Percentiles rank a stretch among this genome's conserved stretches.
phyloP scores from a whole-genome alignment of 53 echinoderm and acorn worm species.

The Henricia sp. region DNA sequence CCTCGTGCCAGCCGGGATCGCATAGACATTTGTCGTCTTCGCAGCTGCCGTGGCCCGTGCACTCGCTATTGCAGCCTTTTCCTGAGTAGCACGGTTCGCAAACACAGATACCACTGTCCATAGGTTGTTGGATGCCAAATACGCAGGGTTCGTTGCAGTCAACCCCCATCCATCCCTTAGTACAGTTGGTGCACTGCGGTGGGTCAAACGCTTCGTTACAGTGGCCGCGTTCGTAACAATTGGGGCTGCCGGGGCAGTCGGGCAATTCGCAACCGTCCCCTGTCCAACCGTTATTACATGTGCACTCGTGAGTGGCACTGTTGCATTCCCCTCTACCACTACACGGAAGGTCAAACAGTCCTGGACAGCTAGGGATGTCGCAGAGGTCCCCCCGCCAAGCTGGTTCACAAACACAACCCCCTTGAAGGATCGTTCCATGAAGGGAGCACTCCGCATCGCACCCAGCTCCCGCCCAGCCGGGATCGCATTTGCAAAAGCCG shows the following conservation, averaged over 20 bases:
- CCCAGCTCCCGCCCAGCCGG: slow-evolving; percentile 82
- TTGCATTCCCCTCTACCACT: slow-evolving; percentile 91
- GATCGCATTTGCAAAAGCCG: slow-evolving; percentile 77
- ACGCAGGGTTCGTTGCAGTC: slow-evolving; percentile 80
- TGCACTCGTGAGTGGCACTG: slow-evolving; percentile 80
- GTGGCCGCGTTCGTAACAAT: slow-evolving; percentile 78
- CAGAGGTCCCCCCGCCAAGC: slow-evolving; percentile 82
- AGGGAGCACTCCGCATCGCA: slow-evolving; percentile 92
- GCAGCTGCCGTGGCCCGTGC: slow-evolving; percentile 81
- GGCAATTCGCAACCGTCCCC: slow-evolving; percentile 88
- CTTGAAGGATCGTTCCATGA: slow-evolving; percentile 75
- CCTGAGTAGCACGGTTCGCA: slow-evolving; percentile 90
- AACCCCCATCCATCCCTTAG: slow-evolving; percentile 77
- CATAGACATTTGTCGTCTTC: slow-evolving; percentile 61
- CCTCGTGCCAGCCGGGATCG: slow-evolving; percentile 78
- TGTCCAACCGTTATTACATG: slow-evolving; percentile 81
- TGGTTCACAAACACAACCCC: slow-evolving; percentile 68
- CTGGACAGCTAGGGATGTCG: slow-evolving; percentile 85
- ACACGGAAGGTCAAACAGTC: slow-evolving; percentile 69
- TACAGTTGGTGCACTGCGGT: slow-evolving; percentile 80
- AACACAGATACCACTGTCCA: slow-evolving; percentile 84
- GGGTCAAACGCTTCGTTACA: slow-evolving; percentile 83
- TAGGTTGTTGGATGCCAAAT: slow-evolving; percentile 69
- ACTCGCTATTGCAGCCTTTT: slow-evolving; percentile 85
- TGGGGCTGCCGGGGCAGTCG: slow-evolving; percentile 89